Evolutionary conservation across 2,888 invertebrate genomes (phyloP), one percentile per base, ranked within the genome.

Genomic region (Gastracanthus pulcherrimus): DNA sequence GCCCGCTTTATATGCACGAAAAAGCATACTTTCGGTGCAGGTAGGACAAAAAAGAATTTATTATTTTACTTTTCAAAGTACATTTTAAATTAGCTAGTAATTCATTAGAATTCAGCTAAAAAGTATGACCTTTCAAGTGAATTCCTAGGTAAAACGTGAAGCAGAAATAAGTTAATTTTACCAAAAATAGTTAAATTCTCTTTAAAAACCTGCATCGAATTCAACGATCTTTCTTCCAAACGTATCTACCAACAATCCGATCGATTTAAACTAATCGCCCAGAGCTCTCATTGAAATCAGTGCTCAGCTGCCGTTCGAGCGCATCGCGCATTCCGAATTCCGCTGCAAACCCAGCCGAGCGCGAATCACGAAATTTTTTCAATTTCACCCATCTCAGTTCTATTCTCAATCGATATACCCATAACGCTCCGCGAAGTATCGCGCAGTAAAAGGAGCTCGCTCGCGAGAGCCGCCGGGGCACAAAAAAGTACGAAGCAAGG

Each of bases 381-480:
- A 62, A 62, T 34, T 48, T 38, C n/a, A 36, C 71, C 51, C 31
- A 69, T 58, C 60, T 38, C 72, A 19, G 62, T 41, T 11, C 26
- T 41, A 60, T 62, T 74, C 26, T 34, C 69, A 69, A 55, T 76
- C 58, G 66, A 66, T 67, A n/a, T n/a, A n/a, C n/a, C 31, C 29
- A 29, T 26, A 48, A 16, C 45, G 51, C 38, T 29, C 29, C 16
- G 60, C 26, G 31, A 60, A 60, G 31, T 31, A 60, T 60, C 60
- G 45, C 38, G 34, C 29, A 26, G 41, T 9, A 16, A 45, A 31
- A 29, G 41, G 1, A 29, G 29, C 45, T 16, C 16, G 16, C 26
- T 3, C 6, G 29, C 1, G 26, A 0, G 13, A 9, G 26, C 5
- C 5, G 51, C 36, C n/a, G 51, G 36, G 3, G 51, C n/a, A 26